phyloP scores from a whole-genome alignment of 2,113 vertebrate species.

The Neogale vison region DNA sequence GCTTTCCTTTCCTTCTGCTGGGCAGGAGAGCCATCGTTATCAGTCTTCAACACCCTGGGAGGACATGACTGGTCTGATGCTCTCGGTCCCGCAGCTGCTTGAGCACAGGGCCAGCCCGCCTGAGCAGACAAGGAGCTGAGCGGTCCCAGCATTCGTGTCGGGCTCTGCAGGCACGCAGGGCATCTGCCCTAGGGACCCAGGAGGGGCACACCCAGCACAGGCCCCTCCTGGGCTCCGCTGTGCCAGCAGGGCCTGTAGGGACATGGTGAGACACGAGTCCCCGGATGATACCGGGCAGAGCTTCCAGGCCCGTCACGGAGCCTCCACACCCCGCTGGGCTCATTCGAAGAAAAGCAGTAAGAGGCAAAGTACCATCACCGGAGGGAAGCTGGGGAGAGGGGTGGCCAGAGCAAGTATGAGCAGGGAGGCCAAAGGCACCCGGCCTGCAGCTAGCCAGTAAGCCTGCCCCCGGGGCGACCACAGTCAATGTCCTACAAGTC shows the following conservation, averaged over 20 bases:
- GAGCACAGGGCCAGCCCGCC: background rate
- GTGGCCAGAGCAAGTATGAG: constrained; percentile 15
- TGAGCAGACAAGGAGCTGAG: background rate
- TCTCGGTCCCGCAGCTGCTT: background rate
- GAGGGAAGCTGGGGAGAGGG: background rate
- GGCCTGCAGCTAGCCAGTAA: background rate
- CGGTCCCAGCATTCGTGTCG: background rate
- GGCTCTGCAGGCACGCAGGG: background rate
- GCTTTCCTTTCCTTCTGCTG: background rate
- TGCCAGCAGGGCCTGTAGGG: background rate
- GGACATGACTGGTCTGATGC: background rate
- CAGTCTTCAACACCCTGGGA: background rate
- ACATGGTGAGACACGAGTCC: background rate
- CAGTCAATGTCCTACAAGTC: constrained; percentile 51
- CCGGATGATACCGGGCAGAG: background rate
- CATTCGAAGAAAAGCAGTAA: background rate
- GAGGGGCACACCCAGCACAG: background rate
- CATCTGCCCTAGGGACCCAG: background rate
- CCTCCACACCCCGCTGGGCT: background rate
- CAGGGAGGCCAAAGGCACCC: background rate
- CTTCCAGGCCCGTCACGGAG: background rate
- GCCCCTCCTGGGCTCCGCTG: background rate
- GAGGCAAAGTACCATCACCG: background rate
- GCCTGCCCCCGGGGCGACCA: constrained; percentile 14
- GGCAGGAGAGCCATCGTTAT: background rate